Percentiles rank a stretch among this genome's conserved stretches.
phyloP scores from a whole-genome alignment of 2,797 vertebrate genomes.

The Morelia viridis region DNA sequence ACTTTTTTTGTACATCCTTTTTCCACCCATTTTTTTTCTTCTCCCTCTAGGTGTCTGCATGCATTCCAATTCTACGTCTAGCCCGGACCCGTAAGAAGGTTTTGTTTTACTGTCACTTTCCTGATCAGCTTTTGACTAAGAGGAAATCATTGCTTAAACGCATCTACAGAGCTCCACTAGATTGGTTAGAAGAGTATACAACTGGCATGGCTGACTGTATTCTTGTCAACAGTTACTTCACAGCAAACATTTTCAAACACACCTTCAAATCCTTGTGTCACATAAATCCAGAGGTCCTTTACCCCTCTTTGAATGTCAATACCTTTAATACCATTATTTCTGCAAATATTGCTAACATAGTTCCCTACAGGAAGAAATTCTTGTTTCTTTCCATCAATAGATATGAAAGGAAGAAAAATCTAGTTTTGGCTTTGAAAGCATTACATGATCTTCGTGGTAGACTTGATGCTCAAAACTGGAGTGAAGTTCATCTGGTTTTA shows the following conservation, averaged over 20 bases:
- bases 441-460: slow-evolving; percentile 76
- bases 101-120: slow-evolving; percentile 98
- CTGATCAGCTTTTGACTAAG: slow-evolving; percentile 90
- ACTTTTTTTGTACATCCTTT: not conserved
- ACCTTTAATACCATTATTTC: slow-evolving; percentile 79
- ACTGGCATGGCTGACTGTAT: slow-evolving; percentile 96
- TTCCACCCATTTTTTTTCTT: not conserved
- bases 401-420: slow-evolving; percentile 95
- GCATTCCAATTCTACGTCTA: slow-evolving; percentile 90
- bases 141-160: slow-evolving; percentile 84
- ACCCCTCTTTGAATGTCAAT: slow-evolving; percentile 88
- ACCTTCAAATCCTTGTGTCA: slow-evolving; percentile 85
- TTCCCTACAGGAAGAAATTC: slow-evolving; percentile 79
- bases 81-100: slow-evolving; percentile 88
- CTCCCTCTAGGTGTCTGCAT: slow-evolving; percentile 87
- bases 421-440: slow-evolving; percentile 84
- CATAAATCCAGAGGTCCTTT: slow-evolving; percentile 86
- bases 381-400: slow-evolving; percentile 95
- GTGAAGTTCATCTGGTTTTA: slow-evolving; percentile 85
- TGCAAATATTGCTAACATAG: slow-evolving; percentile 73
- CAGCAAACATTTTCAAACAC: slow-evolving; percentile 88
- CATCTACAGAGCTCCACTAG: slow-evolving; percentile 87
- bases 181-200: slow-evolving; percentile 92
- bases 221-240: slow-evolving; percentile 94
- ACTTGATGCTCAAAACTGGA: slow-evolving; percentile 74